Evolutionary conservation across 1,140 invertebrate species (phyloP).

Genomic region (Schlechtendalia chinensis): DNA sequence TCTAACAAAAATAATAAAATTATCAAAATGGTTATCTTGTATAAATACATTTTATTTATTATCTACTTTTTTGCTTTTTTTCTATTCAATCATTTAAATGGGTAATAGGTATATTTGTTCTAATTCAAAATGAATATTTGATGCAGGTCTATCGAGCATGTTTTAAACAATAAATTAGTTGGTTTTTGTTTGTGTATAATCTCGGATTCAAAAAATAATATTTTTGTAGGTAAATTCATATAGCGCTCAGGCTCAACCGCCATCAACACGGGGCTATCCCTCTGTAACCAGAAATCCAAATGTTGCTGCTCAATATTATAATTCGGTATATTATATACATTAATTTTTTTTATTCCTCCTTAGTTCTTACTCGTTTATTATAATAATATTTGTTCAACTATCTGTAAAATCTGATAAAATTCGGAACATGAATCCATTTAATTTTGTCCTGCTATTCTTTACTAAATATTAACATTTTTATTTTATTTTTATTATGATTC

Average conservation of each 20-base stretch:
- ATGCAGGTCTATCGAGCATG: background rate
- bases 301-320: conserved; percentile 42
- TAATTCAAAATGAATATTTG: background rate
- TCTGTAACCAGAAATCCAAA: conserved; percentile 12
- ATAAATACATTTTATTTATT: background rate
- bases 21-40: background rate
- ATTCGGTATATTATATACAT: conserved; percentile 23
- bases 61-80: background rate
- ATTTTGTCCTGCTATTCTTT: background rate
- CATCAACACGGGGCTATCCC: conserved; percentile 11
- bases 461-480: background rate
- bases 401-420: background rate
- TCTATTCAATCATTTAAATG: background rate
- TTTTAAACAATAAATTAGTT: background rate
- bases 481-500: too few species aligned
- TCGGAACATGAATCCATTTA: background rate
- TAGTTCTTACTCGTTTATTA: background rate
- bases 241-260: background rate
- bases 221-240: conserved; percentile 45
- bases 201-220: conserved; percentile 13
- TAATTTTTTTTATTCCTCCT: background rate
- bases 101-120: background rate
- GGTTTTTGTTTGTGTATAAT: background rate
- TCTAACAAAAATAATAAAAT: too few species aligned
- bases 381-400: background rate